Evolutionary conservation across 2,888 invertebrate species (phyloP), one percentile per base, ranked within the genome.

Genomic region (Synergus japonicus): DNA sequence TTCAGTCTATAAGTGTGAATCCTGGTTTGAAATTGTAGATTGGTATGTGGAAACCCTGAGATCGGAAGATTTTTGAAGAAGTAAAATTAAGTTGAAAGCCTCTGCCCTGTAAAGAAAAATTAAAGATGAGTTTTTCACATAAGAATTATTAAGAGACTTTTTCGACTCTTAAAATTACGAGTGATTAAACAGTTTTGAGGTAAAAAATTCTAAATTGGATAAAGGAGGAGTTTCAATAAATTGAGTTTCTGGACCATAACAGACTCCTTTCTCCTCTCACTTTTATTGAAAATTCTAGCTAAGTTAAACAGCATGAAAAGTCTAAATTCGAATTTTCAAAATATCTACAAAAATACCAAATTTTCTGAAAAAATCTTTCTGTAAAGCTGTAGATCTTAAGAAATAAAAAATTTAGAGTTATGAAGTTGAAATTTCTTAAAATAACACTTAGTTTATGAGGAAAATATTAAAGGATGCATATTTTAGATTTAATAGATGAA

Each of bases 61-160:
- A 54, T 54, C 54, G 54, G 54, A 46, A 69, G 13, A 65, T 46
- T 18, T 18, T 64, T 58, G 78, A 76, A 79, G 41, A 54, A 2
- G n/a, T 54, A 54, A 9, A 22, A 10, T 60, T 0, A 22, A 60
- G 18, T 22, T 22, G 22, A 22, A 60, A 60, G 18, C 22, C 22
- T 60, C 22, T 22, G 60, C 29, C 10, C 60, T 60, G 12, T 13
- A 60, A 60, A 29, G 0, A 22, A 29, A 60, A 0, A 58, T 18
- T 58, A 4, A 60, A 12, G 60, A 60, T 60, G 12, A 60, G 60
- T 22, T 9, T 22, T 22, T 22, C 4, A 60, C 4, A 22, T 12
- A 12, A 22, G 4, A 60, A 10, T 10, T 60, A 22, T 29, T 12
- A 60, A 60, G 22, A 22, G 22, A 18, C 22, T 22, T 60, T 18